Base-by-base conservation (phyloP, 2,113 vertebrate genomes). In the Lophochroa leadbeateri region DNA sequence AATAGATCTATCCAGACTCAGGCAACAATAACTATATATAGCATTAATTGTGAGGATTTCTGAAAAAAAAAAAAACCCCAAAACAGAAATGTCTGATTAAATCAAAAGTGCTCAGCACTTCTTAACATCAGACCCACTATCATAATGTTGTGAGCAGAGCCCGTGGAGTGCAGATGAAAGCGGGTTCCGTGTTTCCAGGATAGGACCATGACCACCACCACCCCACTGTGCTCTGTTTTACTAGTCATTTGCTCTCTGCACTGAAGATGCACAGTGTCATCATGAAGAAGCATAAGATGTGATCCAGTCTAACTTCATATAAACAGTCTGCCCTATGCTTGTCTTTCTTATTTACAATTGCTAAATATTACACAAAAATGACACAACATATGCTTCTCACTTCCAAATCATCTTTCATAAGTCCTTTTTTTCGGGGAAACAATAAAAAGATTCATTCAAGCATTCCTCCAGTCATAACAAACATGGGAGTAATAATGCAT, bases 351-450 rank as follows among this genome's bases (percentile, higher is more conserved):
- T 78, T 52, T 13, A 65, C 21, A 64, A 68, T 68, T 39, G 46
- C 58, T 71, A 84, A 92, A 67, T 60, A 75, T 47, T 61, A 88
- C 49, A 58, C 57, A 93, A 80, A 91, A 90, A 49, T 57, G 44
- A 72, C 0, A 11, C 29, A 88, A 86, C 63, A 53, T 31, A 72
- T 4, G 29, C 49, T 90, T 80, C 61, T 52, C 70, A 76, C 47
- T 82, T 88, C 17, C 79, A 80, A 28, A 52, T 82, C 24, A 43
- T 72, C 53, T 90, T 92, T 44, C 49, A 72, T 3, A 50, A 17
- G 49, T 65, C 21, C 11, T 49, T 82, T 68, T 35, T n/a, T 65
- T 24, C 21, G 49, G 58, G 11, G n/a, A 61, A 92, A 88, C 49
- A 93, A 85, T 57, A 61, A 65, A 64, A 39, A 72, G n/a, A 43